Evolutionary conservation across 1,140 invertebrate species (phyloP).

Genomic region (Ceratosolen solmsi): DNA sequence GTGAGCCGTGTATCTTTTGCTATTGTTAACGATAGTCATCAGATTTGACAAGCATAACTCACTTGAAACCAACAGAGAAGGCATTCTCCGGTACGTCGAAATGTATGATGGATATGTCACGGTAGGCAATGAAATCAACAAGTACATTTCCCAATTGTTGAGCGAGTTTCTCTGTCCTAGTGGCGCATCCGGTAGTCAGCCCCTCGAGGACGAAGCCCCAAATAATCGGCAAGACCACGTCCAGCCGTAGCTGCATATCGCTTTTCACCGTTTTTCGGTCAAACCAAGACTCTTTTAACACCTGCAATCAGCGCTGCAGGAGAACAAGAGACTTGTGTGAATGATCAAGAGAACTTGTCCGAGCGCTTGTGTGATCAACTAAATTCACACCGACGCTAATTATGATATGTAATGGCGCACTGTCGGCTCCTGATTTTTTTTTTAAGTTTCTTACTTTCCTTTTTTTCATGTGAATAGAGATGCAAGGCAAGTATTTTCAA

Average conservation of each 20-base stretch:
- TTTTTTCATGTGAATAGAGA: no score
- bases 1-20: no score
- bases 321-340: no score
- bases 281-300: conserved; percentile 10
- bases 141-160: conserved; percentile 64
- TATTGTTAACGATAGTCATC: not conserved
- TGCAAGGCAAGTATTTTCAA: no score
- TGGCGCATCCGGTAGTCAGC: not conserved
- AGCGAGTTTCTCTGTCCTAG: conserved; percentile 58
- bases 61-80: conserved; percentile 67
- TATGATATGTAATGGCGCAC: no score
- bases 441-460: no score
- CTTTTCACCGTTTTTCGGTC: not conserved
- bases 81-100: conserved; percentile 68
- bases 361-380: no score
- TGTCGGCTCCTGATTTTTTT: no score
- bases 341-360: no score
- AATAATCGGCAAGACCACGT: not conserved
- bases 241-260: not conserved
- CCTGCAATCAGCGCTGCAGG: not conserved
- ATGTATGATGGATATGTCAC: conserved; percentile 68
- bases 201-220: not conserved
- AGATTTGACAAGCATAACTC: conserved; percentile 41
- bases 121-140: conserved; percentile 67
- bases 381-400: no score